Evolutionary conservation across 2,888 invertebrate species (phyloP).

Genomic region (Brenthis ino): DNA sequence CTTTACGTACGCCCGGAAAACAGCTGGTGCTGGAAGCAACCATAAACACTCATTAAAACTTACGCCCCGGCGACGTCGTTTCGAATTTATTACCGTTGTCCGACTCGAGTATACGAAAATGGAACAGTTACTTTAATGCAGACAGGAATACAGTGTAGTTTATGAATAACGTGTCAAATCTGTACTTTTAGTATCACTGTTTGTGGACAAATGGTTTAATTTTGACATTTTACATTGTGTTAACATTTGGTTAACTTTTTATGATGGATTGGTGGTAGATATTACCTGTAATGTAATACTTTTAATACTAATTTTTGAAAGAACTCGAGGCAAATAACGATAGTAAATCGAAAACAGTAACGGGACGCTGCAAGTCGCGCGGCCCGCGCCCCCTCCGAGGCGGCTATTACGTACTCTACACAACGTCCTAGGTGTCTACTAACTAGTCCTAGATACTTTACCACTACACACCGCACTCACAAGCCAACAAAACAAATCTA

Average conservation of each 20-base stretch:
- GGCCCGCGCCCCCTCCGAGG: conserved; percentile 55
- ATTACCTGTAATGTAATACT: no score
- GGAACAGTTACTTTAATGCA: background rate
- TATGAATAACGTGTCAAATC: background rate
- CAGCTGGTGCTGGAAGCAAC: conserved; percentile 86
- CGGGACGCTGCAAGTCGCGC: conserved; percentile 50
- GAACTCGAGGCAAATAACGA: conserved; percentile 34
- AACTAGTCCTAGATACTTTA: conserved; percentile 14
- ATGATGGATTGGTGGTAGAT: no score
- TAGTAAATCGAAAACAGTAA: conserved; percentile 37
- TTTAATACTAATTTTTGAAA: background rate
- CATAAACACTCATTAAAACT: conserved; percentile 66
- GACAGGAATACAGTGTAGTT: background rate
- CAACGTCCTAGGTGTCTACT: conserved; percentile 12
- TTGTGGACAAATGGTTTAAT: background rate
- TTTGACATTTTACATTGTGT: background rate
- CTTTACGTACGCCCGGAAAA: conserved; percentile 85
- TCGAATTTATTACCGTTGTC: conserved; percentile 39
- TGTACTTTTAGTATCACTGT: background rate
- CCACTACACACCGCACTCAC: conserved; percentile 24
- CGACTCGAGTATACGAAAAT: conserved; percentile 28
- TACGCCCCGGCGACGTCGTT: conserved; percentile 52
- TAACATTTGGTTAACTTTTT: background rate
- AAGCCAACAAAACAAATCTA: conserved; percentile 34
- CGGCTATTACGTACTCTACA: conserved; percentile 44